Evolutionary conservation across 2,797 vertebrate species (phyloP).

Genomic region (Halcyon smyrnensis): DNA sequence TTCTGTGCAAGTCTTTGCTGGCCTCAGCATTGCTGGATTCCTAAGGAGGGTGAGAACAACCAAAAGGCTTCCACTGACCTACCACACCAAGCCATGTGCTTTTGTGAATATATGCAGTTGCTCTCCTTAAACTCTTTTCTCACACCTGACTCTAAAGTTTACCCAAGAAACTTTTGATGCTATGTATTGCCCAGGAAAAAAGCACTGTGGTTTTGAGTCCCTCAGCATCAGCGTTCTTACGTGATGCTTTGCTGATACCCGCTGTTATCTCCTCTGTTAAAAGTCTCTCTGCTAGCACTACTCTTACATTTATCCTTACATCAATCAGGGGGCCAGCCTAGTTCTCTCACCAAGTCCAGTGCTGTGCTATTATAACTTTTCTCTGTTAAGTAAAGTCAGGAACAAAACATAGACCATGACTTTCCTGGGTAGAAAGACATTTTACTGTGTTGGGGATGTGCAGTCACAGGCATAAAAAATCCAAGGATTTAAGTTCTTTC

Average conservation of each 20-base stretch:
- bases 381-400: background rate
- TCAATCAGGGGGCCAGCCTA: background rate
- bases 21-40: background rate
- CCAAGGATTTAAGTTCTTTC: background rate
- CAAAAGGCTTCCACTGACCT: background rate
- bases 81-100: accelerated
- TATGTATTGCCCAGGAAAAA: background rate
- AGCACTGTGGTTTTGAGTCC: background rate
- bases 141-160: background rate
- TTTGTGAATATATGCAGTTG: background rate
- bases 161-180: background rate
- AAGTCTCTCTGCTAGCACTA: background rate
- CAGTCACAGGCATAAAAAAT: background rate
- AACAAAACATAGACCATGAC: background rate
- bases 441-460: background rate
- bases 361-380: background rate
- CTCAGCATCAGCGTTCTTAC: background rate
- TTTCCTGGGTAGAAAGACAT: background rate
- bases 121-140: background rate
- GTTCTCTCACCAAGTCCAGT: background rate
- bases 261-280: background rate
- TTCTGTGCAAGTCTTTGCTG: background rate
- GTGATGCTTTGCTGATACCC: background rate
- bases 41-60: background rate
- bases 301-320: background rate